A percentile compares a stretch with the other conserved stretches of the same genome.
Evolutionary conservation across 2,888 invertebrate genomes (phyloP).

Genomic region (Galeopsomyia nigrocyanea): DNA sequence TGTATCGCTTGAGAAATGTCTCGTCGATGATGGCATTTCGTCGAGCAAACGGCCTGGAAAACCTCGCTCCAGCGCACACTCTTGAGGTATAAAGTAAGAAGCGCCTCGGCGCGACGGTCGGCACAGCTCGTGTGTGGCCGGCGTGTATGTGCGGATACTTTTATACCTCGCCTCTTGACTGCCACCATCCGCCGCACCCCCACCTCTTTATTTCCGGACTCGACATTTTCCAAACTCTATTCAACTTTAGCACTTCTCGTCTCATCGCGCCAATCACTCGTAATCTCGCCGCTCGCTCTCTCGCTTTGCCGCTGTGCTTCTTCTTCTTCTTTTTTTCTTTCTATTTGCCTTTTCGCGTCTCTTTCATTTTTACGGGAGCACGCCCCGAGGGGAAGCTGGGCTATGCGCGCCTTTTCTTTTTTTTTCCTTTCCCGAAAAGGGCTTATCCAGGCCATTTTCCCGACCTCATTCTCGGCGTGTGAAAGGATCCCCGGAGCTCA

Average conservation of each 20-base stretch:
- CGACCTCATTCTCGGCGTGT: constrained; percentile 19
- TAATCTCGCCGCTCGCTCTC: neutral
- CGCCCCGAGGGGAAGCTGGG: neutral
- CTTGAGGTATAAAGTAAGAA: neutral
- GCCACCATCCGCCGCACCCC: no score
- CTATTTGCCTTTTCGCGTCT: neutral
- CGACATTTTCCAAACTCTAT: constrained; percentile 9
- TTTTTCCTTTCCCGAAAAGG: constrained; percentile 7
- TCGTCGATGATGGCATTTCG: constrained; percentile 7
- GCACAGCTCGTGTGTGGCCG: neutral
- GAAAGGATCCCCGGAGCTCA: constrained; percentile 13
- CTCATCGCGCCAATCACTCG: neutral
- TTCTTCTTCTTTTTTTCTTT: constrained; percentile 10
- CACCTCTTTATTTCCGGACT: constrained; percentile 5
- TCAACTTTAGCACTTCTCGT: constrained; percentile 7
- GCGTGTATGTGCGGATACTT: no score
- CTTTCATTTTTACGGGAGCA: constrained; percentile 17
- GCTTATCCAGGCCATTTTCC: constrained; percentile 25
- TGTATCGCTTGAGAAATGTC: neutral
- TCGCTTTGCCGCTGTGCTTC: neutral
- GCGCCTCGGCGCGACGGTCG: neutral
- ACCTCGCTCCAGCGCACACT: constrained; percentile 1
- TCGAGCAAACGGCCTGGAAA: constrained; percentile 26
- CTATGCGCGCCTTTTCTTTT: constrained; percentile 5
- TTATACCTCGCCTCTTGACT: no score